phyloP scores from a whole-genome alignment of 2,797 vertebrate genomes.

The Dendrocincla fuliginosa region DNA sequence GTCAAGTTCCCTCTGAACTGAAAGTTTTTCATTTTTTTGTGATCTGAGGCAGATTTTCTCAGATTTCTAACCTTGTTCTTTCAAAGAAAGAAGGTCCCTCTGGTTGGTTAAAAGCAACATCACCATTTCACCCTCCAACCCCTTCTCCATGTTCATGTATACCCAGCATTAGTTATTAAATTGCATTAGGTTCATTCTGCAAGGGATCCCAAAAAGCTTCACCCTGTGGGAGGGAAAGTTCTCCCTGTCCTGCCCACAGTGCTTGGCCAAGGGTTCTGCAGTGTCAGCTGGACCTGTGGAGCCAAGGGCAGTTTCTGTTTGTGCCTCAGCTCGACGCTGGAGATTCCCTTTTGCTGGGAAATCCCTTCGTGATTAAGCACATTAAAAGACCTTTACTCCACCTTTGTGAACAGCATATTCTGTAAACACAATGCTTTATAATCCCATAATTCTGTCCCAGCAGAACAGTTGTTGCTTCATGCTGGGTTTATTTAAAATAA shows the following conservation, averaged over 20 bases:
- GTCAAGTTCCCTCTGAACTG: background rate
- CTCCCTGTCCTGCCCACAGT: background rate
- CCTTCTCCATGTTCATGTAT: background rate
- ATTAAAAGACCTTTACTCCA: background rate
- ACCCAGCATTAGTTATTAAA: background rate
- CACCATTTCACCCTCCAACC: background rate
- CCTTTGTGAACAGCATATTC: background rate
- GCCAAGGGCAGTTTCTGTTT: background rate
- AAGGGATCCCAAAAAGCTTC: background rate
- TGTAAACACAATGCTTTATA: background rate
- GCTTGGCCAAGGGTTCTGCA: background rate
- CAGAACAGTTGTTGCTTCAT: background rate
- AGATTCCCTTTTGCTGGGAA: slow-evolving; percentile 40
- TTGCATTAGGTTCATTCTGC: background rate
- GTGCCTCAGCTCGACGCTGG: background rate
- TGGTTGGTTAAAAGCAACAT: background rate
- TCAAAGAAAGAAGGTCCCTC: background rate
- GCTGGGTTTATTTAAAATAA: background rate
- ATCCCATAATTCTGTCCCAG: background rate
- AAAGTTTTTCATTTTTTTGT: background rate
- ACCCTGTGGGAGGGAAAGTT: background rate
- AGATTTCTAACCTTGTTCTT: background rate
- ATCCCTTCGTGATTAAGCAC: background rate
- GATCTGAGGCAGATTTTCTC: background rate
- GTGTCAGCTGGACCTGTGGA: background rate